Percentiles rank a stretch among this genome's conserved stretches.
Evolutionary conservation across 1,140 invertebrate species (phyloP).

Genomic region (Orussus abietinus): DNA sequence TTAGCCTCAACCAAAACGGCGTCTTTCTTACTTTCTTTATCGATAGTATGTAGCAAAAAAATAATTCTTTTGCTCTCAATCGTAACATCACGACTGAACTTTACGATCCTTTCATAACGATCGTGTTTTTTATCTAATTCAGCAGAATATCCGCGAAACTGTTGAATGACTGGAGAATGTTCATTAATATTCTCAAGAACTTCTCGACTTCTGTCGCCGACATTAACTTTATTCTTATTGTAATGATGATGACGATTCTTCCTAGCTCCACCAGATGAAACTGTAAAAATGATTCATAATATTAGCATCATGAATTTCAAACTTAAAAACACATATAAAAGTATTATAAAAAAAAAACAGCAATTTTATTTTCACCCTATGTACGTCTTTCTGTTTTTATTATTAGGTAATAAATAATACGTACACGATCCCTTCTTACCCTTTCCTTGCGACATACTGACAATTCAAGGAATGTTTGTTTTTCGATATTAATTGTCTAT

Average conservation of each 20-base stretch:
- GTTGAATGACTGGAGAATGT: slow-evolving; percentile 61
- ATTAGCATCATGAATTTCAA: too few relatives aligned
- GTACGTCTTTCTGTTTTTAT: too few relatives aligned
- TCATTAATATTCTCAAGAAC: slow-evolving; percentile 49
- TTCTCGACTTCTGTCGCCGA: slow-evolving; percentile 42
- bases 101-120: slow-evolving; percentile 78
- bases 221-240: slow-evolving; percentile 32
- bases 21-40: slow-evolving; percentile 59
- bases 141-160: slow-evolving; percentile 64
- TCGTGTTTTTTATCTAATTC: slow-evolving; percentile 80
- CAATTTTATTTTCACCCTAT: too few relatives aligned
- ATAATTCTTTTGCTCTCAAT: slow-evolving; percentile 90
- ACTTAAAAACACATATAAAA: too few relatives aligned
- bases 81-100: slow-evolving; percentile 82
- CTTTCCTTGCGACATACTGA: too few relatives aligned
- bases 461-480: neutral
- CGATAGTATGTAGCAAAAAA: slow-evolving; percentile 76
- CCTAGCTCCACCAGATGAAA: slow-evolving; percentile 9
- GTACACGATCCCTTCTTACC: too few relatives aligned
- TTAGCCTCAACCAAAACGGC: slow-evolving; percentile 65
- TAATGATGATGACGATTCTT: slow-evolving; percentile 17
- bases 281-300: slow-evolving; percentile 11
- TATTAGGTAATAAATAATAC: too few relatives aligned
- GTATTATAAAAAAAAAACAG: too few relatives aligned
- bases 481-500: neutral